Percentiles rank a stretch among this genome's conserved stretches.
Conservation (phyloP, 2,797 vertebrate species). For the Myotis vivesi region DNA sequence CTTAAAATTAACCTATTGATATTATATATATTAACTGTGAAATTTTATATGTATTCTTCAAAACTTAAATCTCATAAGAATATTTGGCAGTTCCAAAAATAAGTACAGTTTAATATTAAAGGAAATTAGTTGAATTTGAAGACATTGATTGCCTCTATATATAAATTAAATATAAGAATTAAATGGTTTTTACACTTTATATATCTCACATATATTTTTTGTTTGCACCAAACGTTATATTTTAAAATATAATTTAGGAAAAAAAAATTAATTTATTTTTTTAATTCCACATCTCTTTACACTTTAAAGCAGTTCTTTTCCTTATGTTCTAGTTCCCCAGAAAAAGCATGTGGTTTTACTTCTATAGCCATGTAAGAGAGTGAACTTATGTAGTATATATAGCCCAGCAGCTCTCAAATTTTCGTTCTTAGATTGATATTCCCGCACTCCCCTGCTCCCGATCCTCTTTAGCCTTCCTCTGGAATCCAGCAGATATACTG, state of each 20-base stretch:
- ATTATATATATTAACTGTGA: background rate
- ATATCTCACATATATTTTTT: background rate
- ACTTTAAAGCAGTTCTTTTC: background rate
- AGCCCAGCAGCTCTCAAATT: background rate
- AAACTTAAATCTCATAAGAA: conserved; percentile 42
- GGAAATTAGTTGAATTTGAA: background rate
- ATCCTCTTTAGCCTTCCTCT: background rate
- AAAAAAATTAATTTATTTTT: conserved; percentile 23
- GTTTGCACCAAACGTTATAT: background rate
- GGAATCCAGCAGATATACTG: background rate
- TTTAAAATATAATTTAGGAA: background rate
- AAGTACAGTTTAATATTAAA: background rate
- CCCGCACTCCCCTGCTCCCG: background rate
- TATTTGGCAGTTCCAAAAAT: background rate
- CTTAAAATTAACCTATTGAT: conserved; percentile 25
- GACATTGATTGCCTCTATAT: background rate
- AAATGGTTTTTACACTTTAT: background rate
- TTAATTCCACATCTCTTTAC: conserved; percentile 12
- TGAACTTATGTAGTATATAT: background rate
- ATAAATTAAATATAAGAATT: conserved; percentile 4
- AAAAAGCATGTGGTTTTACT: background rate
- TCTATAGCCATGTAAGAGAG: background rate
- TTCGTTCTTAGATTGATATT: background rate
- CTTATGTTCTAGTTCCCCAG: background rate
- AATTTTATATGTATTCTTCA: conserved; percentile 4